Base-by-base conservation (phyloP, 92 coral and sea anemone genomes). In the Siderastrea radians region DNA sequence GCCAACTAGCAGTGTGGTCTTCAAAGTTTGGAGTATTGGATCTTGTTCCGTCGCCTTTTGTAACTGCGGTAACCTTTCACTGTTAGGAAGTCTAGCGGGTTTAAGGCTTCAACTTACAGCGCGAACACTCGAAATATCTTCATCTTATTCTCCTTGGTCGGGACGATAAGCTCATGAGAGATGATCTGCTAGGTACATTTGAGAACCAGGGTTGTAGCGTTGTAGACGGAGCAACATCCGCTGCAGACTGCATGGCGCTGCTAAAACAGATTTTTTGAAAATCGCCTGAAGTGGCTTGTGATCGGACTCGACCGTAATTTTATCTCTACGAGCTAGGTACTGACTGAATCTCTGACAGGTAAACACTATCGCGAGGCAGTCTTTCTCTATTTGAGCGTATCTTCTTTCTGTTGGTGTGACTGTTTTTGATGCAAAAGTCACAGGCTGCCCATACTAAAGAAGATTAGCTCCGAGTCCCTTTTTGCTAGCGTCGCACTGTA, bases 111-210 rank as follows among this genome's bases (percentile, higher is more conserved):
- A 43, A 89, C 58, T 64, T 76, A 80, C 16, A 84, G 57, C 44
- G 92, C 84, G 38, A 89, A 89, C 44, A 77, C 90, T 72, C 84
- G 92, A 57, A 89, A 84, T 73, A n/a, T 89, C 90, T 15, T 89
- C 77, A 61, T 89, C 85, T 26, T 74, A 12, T 51, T 74, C 47
- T 49, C 78, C 58, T 74, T 10, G 5, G 47, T 6, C 11, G 78
- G 78, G 12, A 16, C 48, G 78, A 49, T 49, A 74, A n/a, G 88
- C 93, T 80, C 93, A 74, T 7, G 93, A 86, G 14, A 81, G 82
- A 43, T 85, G 91, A 54, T 90, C 91, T 15, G 88, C 91, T 52
- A 86, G 55, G 59, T 67, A 90, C 93, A 80, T 90, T 86, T 86
- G 38, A 26, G 38, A 26, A 26, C 38, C 38, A 26, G 38, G 62